Evolutionary conservation across 2,113 vertebrate species (phyloP), one percentile per base, ranked within the genome.

Genomic region (Caranx melampygus): DNA sequence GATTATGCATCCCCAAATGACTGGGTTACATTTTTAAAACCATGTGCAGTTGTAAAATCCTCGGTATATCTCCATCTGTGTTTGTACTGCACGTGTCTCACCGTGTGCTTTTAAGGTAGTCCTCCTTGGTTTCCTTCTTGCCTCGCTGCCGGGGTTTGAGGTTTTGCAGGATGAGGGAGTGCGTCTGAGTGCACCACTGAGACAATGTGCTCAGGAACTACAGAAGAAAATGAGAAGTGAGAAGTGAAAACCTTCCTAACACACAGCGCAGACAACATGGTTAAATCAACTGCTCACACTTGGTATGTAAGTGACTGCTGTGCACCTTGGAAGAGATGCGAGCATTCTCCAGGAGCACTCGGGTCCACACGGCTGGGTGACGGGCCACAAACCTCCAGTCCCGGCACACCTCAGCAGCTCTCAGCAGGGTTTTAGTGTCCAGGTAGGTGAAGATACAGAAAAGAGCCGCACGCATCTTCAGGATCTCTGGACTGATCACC

Each of bases 371-470:
- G 0, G 98, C 97, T 0, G 98, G 98, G 90, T 98, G 97, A 11
- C 98, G 96, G 0, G 98, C 97, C 92, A 99, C 98, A 3, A 98
- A 98, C 83, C 95, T 97, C 98, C 98, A 99, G 94, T 99, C 97
- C 13, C 96, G 95, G 94, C 97, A 99, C 78, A 98, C 97, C 93
- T 99, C 97, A 0, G 97, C 98, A 0, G 96, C 95, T 10, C 96
- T 93, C 84, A 99, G 94, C 78, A 99, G 93, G 0, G 97, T 99
- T 92, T 96, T 97, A 5, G 97, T 99, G 87, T 99, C 97, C 93
- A 99, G 91, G 93, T 99, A 99, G 81, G 98, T 99, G 93, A 99
- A 99, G 94, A 99, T 99, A 86, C 98, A 99, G 93, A 99, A 99
- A 3, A 99, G 95, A 3, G 98, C 97, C 0, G 97, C 98, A 3